phyloP scores from a whole-genome alignment of 2,888 invertebrate genomes.

The Philereme vetulata region DNA sequence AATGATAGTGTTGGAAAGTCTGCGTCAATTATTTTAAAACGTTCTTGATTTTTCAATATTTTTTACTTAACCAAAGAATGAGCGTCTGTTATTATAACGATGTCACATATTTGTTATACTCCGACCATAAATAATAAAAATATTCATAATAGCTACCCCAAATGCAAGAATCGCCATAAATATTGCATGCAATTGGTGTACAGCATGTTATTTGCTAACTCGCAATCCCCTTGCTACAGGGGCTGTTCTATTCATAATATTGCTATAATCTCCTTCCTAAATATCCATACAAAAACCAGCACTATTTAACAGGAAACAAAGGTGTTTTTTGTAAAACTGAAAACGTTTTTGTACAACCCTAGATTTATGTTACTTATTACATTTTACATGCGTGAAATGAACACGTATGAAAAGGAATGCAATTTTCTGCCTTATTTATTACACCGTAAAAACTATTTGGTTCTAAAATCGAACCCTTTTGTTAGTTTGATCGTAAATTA shows the following conservation, averaged over 20 bases:
- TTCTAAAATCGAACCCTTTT: conserved; percentile 60
- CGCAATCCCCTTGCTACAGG: conserved; percentile 63
- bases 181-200: conserved; percentile 71
- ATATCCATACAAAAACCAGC: conserved; percentile 46
- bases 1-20: too few relatives aligned
- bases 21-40: too few relatives aligned
- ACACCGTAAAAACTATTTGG: conserved; percentile 58
- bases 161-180: conserved; percentile 69
- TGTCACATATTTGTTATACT: not conserved
- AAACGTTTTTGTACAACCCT: conserved; percentile 53
- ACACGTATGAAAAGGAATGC: conserved; percentile 62
- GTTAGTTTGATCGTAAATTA: conserved; percentile 73
- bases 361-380: conserved; percentile 79
- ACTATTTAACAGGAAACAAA: conserved; percentile 41
- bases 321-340: conserved; percentile 22
- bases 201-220: conserved; percentile 75
- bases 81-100: conserved; percentile 8
- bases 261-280: conserved; percentile 59
- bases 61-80: not conserved
- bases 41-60: too few relatives aligned
- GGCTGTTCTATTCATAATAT: conserved; percentile 74
- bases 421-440: conserved; percentile 68
- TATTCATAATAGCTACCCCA: conserved; percentile 67
- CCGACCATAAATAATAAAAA: conserved; percentile 41
- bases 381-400: conserved; percentile 79